phyloP scores from a whole-genome alignment of 2,888 invertebrate genomes.

The Lissonota sp. region DNA sequence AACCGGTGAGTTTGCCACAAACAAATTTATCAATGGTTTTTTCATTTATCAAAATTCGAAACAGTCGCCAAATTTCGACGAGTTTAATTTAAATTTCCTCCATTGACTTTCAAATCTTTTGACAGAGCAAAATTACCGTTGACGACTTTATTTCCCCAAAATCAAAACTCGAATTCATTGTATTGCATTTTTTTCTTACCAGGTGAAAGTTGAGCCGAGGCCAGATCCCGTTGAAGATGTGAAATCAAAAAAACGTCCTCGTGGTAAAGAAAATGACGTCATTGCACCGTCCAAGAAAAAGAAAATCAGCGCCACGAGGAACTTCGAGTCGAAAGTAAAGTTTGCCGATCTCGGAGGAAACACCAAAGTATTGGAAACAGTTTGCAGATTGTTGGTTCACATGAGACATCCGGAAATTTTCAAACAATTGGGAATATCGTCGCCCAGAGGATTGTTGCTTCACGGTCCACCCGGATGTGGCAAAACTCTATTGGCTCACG shows the following conservation, averaged over 20 bases:
- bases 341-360: slow-evolving; percentile 94
- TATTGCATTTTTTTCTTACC: slow-evolving; percentile 11
- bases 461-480: slow-evolving; percentile 99
- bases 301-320: slow-evolving; percentile 75
- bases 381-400: slow-evolving; percentile 92
- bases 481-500: slow-evolving; percentile 92
- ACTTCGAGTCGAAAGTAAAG: slow-evolving; percentile 84
- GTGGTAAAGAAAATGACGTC: slow-evolving; percentile 83
- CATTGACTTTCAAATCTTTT: too few relatives aligned
- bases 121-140: too few relatives aligned
- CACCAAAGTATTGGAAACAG: slow-evolving; percentile 89
- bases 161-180: neutral
- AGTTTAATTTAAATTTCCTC: too few relatives aligned
- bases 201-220: slow-evolving; percentile 23
- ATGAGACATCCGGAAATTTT: slow-evolving; percentile 97
- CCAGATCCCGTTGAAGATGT: slow-evolving; percentile 10
- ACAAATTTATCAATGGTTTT: neutral
- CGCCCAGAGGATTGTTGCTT: slow-evolving; percentile 95
- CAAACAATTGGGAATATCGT: slow-evolving; percentile 91
- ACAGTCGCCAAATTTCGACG: neutral
- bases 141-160: neutral
- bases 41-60: neutral
- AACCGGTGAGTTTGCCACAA: slow-evolving; percentile 32
- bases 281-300: slow-evolving; percentile 74
- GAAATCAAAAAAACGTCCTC: slow-evolving; percentile 79